phyloP scores from a whole-genome alignment of 2,888 invertebrate genomes.

The Salticus scenicus region DNA sequence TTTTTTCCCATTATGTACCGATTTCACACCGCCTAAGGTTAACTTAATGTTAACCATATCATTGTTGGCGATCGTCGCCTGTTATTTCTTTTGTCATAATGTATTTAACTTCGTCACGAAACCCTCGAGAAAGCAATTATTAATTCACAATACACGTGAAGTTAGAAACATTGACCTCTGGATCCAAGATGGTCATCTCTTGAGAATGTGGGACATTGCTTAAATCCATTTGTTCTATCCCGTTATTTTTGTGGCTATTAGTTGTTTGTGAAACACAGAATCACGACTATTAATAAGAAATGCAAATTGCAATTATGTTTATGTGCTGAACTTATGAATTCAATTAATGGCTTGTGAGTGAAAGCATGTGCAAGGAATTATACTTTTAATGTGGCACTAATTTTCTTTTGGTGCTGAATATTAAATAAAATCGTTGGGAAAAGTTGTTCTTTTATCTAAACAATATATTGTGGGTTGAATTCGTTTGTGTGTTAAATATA shows the following conservation, averaged over 20 bases:
- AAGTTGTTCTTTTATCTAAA: no score
- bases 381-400: no score
- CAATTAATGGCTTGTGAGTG: no score
- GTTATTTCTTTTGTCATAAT: not conserved
- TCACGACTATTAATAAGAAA: no score
- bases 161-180: not conserved
- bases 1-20: not conserved
- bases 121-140: not conserved
- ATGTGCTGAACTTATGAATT: no score
- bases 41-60: not conserved
- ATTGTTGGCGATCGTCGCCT: not conserved
- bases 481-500: no score
- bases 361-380: no score
- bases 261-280: not conserved
- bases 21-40: not conserved
- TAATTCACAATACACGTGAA: not conserved
- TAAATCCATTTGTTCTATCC: not conserved
- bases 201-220: not conserved
- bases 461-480: no score
- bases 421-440: no score
- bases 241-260: not conserved
- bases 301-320: no score
- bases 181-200: not conserved
- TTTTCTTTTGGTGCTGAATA: no score
- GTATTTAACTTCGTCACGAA: not conserved